Base-by-base conservation (phyloP, 2,797 vertebrate genomes). In the Pantherophis alleghaniensis region DNA sequence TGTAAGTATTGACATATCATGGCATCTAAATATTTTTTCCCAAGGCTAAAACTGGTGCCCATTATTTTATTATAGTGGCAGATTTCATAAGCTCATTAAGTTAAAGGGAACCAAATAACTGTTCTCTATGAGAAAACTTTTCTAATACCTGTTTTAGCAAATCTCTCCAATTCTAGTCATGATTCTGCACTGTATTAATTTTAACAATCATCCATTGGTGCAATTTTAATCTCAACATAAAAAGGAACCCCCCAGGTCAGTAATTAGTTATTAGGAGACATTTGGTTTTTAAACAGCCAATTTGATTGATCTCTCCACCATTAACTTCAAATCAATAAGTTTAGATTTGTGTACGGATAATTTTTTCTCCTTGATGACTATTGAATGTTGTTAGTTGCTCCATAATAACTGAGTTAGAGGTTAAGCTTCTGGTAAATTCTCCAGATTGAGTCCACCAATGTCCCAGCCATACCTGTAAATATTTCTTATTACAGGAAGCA, bases 331-430 rank as follows among this genome's bases (percentile, higher is more conserved):
- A 97, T 97, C 94, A 74, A 95, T 96, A 96, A 95, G 95, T 96
- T 93, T 88, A 94, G 94, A 92, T 95, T 95, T 96, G 95, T 95
- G 95, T 96, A 95, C 94, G 95, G 96, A 97, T 97, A 96, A 96
- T 96, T 95, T 93, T 56, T 69, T 91, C 94, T 94, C 94, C 95
- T 96, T 97, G 95, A 97, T 95, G 95, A 96, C 95, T 96, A 95
- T 94, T 97, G 96, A 96, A 97, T 97, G 95, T 96, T 96, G 96
- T 97, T 97, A 97, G 95, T 95, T 96, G 95, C 94, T 96, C 95
- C 94, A 87, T 97, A 96, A 96, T 97, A 97, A 97, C 96, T 91
- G 93, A 97, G 96, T 96, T 97, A 95, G 97, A 96, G 97, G 96
- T 96, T 95, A 94, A 95, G 94, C 93, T 95, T 96, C 96, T 96